A percentile compares a stretch with the other conserved stretches of the same genome.
Conservation (phyloP, 1,140 invertebrate genomes). For the Lordiphosa mommai region DNA sequence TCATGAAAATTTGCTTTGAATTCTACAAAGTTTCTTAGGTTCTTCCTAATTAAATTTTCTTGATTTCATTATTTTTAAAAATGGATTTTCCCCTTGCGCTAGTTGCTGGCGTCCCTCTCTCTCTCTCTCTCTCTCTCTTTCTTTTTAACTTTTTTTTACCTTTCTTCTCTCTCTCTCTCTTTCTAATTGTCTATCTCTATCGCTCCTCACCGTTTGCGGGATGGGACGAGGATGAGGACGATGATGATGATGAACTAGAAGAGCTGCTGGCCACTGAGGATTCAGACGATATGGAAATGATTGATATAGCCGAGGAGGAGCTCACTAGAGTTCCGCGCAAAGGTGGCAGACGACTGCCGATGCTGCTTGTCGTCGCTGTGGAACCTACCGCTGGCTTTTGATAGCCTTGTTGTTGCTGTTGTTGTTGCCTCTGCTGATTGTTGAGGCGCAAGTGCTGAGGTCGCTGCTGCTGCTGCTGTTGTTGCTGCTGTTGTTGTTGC, state of each 20-base stretch:
- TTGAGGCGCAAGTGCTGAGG: slow-evolving; percentile 3
- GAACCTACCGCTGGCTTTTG: slow-evolving; percentile 20
- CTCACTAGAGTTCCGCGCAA: slow-evolving; percentile 59
- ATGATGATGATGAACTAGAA: slow-evolving; percentile 56
- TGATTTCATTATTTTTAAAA: too few species aligned
- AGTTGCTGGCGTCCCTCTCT: too few species aligned
- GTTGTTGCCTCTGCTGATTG: neutral
- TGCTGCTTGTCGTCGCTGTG: slow-evolving; percentile 5
- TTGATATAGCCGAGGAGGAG: slow-evolving; percentile 65
- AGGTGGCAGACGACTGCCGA: slow-evolving; percentile 35
- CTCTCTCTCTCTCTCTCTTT: slow-evolving; percentile 10
- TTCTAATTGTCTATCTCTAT: slow-evolving; percentile 6
- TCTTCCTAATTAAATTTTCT: too few species aligned
- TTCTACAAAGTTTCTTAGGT: too few species aligned
- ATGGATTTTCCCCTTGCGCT: too few species aligned
- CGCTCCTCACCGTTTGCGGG: slow-evolving; percentile 32
- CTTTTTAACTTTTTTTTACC: neutral
- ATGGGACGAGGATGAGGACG: slow-evolving; percentile 27
- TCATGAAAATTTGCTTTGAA: too few species aligned
- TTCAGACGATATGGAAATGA: slow-evolving; percentile 78
- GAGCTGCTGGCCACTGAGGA: slow-evolving; percentile 66
- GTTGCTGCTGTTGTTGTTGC: slow-evolving; percentile 31
- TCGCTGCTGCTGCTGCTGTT: slow-evolving; percentile 25
- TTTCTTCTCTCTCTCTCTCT: slow-evolving; percentile 1
- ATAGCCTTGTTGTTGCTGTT: neutral